These are phyloP conservation scores for Tetraneura akinire DNA, from an alignment of 1,140 invertebrate species.

Conservation along the genomic window DNA sequence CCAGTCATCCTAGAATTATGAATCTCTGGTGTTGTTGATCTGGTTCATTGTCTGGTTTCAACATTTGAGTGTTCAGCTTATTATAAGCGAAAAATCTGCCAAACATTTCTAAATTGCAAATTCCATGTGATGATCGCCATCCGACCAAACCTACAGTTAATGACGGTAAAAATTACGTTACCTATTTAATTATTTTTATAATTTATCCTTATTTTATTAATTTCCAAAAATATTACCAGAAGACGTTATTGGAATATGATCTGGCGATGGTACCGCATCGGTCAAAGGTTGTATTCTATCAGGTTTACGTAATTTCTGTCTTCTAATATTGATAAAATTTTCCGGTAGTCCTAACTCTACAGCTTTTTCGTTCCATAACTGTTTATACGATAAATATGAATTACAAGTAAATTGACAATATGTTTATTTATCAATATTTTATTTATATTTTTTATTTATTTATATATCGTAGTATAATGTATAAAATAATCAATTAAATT, in stretches of 20 bases:
- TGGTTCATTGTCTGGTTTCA: slow-evolving; percentile 42
- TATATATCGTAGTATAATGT: too few relatives aligned
- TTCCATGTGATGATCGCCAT: slow-evolving; percentile 59
- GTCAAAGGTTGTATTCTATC: slow-evolving; percentile 40
- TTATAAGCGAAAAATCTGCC: slow-evolving; percentile 58
- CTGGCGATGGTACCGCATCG: slow-evolving; percentile 33
- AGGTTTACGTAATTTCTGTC: slow-evolving; percentile 47
- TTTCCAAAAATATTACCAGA: neutral
- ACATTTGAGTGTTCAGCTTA: slow-evolving; percentile 56
- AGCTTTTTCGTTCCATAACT: slow-evolving; percentile 52
- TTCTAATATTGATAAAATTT: slow-evolving; percentile 51
- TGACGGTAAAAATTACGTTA: slow-evolving; percentile 42
- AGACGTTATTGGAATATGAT: slow-evolving; percentile 50
- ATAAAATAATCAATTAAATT: too few relatives aligned
- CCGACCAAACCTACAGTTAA: slow-evolving; percentile 60
- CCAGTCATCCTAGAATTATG: slow-evolving; percentile 50
- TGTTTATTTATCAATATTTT: too few relatives aligned
- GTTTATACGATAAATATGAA: too few relatives aligned
- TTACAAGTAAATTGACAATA: too few relatives aligned
- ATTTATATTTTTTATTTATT: too few relatives aligned
- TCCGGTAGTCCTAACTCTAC: slow-evolving; percentile 40
- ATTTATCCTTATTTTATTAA: too few relatives aligned
- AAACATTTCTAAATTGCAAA: slow-evolving; percentile 59
- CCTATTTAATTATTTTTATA: too few relatives aligned
- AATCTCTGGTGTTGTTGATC: slow-evolving; percentile 49